Conservation (phyloP, 1,140 invertebrate genomes). For the Ceratina calcarata region DNA sequence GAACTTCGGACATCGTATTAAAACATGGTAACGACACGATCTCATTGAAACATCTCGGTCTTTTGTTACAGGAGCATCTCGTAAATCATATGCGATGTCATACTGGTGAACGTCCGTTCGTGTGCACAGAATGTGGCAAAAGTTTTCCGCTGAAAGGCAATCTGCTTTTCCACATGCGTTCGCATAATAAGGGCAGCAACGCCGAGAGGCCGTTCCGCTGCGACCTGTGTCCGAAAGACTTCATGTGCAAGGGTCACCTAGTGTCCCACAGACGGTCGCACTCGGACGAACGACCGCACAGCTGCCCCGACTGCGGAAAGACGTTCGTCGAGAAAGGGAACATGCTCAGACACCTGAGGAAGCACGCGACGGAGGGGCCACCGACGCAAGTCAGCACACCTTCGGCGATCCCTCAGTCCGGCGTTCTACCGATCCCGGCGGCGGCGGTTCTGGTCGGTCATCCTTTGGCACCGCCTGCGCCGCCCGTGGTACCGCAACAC, state of each 20-base stretch:
- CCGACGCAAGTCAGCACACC: slow-evolving; percentile 77
- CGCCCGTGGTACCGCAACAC: slow-evolving; percentile 76
- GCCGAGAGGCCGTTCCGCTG: slow-evolving; percentile 96
- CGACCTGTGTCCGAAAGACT: slow-evolving; percentile 97
- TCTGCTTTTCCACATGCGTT: slow-evolving; percentile 96
- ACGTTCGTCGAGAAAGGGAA: slow-evolving; percentile 90
- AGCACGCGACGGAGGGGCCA: slow-evolving; percentile 79
- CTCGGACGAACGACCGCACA: slow-evolving; percentile 91
- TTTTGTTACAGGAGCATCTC: slow-evolving; percentile 82
- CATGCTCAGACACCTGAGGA: slow-evolving; percentile 84
- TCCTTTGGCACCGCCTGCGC: slow-evolving; percentile 74
- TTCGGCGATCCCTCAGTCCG: slow-evolving; percentile 73
- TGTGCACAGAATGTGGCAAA: slow-evolving; percentile 91
- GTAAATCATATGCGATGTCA: slow-evolving; percentile 91
- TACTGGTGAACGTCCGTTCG: slow-evolving; percentile 92
- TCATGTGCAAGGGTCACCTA: slow-evolving; percentile 97
- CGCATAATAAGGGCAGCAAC: slow-evolving; percentile 92
- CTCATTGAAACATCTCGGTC: slow-evolving; percentile 31
- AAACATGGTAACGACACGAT: not conserved
- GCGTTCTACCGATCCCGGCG: slow-evolving; percentile 70
- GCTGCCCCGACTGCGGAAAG: slow-evolving; percentile 88
- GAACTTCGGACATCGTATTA: too few species aligned
- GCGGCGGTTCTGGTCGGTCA: slow-evolving; percentile 77
- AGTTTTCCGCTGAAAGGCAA: slow-evolving; percentile 94
- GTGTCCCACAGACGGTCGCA: slow-evolving; percentile 94